These are phyloP conservation scores for Beris chalybata DNA, from an alignment of 2,888 invertebrate genomes.

Conservation along the genomic window DNA sequence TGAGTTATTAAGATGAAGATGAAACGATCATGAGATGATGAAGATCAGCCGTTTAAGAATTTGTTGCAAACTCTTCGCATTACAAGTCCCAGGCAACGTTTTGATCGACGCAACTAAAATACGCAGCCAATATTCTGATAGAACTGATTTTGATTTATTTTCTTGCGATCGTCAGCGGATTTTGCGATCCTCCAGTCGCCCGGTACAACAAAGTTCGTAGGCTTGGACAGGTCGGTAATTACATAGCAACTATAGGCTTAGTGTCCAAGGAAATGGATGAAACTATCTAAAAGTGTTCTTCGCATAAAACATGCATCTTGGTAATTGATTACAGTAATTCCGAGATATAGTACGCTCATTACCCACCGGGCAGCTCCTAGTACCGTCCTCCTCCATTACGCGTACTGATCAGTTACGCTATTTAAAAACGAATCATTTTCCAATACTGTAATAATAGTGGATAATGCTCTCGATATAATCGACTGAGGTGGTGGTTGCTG, in stretches of 20 bases:
- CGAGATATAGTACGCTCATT: background rate
- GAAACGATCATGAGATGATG: too few species aligned
- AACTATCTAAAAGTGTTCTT: background rate
- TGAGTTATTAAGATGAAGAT: too few species aligned
- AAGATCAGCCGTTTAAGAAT: too few species aligned
- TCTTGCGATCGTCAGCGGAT: background rate
- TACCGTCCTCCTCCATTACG: constrained; percentile 7
- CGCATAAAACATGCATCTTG: background rate
- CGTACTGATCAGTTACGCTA: background rate
- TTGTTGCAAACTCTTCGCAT: too few species aligned
- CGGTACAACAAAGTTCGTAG: background rate
- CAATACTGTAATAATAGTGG: background rate
- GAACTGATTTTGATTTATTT: background rate
- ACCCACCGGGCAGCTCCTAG: background rate
- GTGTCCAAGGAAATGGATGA: background rate
- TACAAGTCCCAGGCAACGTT: too few species aligned
- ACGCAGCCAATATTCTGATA: too few species aligned
- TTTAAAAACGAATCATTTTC: background rate
- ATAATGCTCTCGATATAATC: too few species aligned
- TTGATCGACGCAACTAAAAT: too few species aligned
- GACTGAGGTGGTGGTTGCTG: background rate
- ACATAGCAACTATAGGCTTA: background rate
- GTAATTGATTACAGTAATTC: constrained; percentile 9
- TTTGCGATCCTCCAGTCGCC: background rate
- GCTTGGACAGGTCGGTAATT: background rate